A percentile compares a stretch with the other conserved stretches of the same genome.
Conservation (phyloP, 2,797 vertebrate species). For the Parauchenoglanis punctatus region DNA sequence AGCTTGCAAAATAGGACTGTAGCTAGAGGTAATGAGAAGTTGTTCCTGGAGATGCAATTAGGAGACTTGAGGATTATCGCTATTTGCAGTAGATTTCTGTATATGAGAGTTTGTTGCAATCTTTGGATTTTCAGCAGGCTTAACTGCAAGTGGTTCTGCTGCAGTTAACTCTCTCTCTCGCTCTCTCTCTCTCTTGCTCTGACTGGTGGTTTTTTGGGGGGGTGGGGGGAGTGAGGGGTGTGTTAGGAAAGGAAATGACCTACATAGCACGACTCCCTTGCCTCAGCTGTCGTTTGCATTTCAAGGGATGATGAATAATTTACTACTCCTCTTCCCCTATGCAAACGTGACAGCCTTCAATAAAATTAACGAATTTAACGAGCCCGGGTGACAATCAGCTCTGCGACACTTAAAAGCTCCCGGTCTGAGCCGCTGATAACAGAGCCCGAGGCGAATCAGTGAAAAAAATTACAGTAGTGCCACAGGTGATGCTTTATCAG, state of each 20-base stretch:
- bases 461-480: constrained; percentile 48
- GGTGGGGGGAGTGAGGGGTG: constrained; percentile 20
- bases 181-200: constrained; percentile 40
- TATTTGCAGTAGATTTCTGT: constrained; percentile 37
- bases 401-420: constrained; percentile 54
- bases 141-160: constrained; percentile 53
- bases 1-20: neutral
- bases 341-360: constrained; percentile 70
- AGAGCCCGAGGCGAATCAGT: constrained; percentile 49
- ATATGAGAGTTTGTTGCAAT: constrained; percentile 40
- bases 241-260: constrained; percentile 69
- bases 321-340: constrained; percentile 60
- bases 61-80: constrained; percentile 36
- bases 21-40: constrained; percentile 31
- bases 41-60: constrained; percentile 34
- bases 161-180: constrained; percentile 40
- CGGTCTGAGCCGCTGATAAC: constrained; percentile 48
- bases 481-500: constrained; percentile 59
- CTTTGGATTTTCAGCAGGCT: constrained; percentile 46
- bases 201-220: constrained; percentile 45
- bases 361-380: constrained; percentile 67
- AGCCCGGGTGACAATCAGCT: constrained; percentile 60
- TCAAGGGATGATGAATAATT: constrained; percentile 78
- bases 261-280: constrained; percentile 71
- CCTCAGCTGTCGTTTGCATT: constrained; percentile 75